phyloP scores from a whole-genome alignment of 2,113 vertebrate species.

The Piprites chloris region DNA sequence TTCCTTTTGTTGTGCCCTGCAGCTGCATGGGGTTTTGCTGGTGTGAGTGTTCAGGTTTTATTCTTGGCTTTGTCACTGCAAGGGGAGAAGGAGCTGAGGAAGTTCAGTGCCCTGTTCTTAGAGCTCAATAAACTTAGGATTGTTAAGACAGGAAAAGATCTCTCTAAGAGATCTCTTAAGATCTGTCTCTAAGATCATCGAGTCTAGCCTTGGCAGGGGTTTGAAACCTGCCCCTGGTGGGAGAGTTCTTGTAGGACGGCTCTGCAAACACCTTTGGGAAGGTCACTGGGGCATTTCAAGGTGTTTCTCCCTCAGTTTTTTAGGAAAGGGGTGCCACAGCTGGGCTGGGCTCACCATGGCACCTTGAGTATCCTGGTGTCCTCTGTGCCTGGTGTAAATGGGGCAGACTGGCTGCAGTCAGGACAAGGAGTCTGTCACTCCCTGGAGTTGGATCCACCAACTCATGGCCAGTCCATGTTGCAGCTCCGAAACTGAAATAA shows the following conservation, averaged over 20 bases:
- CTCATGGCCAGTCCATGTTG: not conserved
- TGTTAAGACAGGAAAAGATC: not conserved
- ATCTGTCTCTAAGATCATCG: not conserved
- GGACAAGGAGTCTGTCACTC: rapidly evolving
- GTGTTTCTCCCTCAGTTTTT: not conserved
- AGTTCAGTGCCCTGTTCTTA: not conserved
- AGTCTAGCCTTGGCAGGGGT: not conserved
- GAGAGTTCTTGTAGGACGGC: not conserved
- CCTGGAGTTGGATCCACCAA: not conserved
- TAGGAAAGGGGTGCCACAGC: not conserved
- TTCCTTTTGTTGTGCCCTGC: not conserved
- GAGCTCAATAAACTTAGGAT: not conserved
- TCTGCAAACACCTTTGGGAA: not conserved
- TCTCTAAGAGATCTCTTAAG: not conserved
- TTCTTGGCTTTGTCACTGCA: not conserved
- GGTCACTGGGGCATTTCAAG: not conserved
- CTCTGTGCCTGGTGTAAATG: not conserved
- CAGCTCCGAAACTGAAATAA: not conserved
- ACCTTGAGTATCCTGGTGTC: not conserved
- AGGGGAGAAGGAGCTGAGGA: not conserved
- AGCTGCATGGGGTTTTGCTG: not conserved
- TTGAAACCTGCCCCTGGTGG: not conserved
- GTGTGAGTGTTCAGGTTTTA: not conserved
- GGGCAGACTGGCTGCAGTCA: not conserved
- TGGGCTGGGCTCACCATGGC: not conserved